phyloP scores from a whole-genome alignment of 2,888 invertebrate genomes.

The Lasioglossum lativentre region DNA sequence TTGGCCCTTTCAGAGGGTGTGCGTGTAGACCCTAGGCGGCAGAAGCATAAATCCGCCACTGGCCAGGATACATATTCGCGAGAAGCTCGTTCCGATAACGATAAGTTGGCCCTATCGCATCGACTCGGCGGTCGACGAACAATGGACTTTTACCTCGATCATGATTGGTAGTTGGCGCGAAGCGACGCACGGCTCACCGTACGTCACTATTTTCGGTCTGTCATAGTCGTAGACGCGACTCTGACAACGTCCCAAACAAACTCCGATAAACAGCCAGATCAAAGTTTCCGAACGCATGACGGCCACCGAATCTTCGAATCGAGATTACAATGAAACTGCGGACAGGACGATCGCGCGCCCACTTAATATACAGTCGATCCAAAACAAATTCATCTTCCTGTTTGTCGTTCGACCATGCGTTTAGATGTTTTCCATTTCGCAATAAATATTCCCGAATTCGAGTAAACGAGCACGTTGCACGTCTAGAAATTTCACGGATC shows the following conservation, averaged over 20 bases:
- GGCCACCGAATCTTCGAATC: neutral
- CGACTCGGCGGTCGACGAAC: neutral
- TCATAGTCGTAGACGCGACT: constrained; percentile 2
- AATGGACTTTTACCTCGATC: constrained; percentile 63
- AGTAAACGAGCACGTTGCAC: neutral
- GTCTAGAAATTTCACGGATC: constrained; percentile 19
- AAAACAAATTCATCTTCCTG: constrained; percentile 43
- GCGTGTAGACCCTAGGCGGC: too few species aligned
- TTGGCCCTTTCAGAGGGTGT: too few species aligned
- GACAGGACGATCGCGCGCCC: neutral
- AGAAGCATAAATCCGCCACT: too few species aligned
- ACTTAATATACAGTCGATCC: constrained; percentile 54
- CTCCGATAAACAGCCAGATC: neutral
- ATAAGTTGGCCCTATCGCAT: neutral
- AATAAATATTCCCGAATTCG: neutral
- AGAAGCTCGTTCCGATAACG: too few species aligned
- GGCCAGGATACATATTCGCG: too few species aligned
- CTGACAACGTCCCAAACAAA: constrained; percentile 6
- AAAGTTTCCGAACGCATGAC: neutral
- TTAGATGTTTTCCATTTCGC: neutral
- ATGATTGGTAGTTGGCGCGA: constrained; percentile 55
- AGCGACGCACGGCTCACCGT: constrained; percentile 64
- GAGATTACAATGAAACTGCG: neutral
- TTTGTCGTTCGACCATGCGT: constrained; percentile 7
- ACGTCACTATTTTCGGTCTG: constrained; percentile 65